Percentiles rank a stretch among this genome's conserved stretches.
Conservation (phyloP, 1,140 invertebrate genomes). For the Phymorhynchus buccinoides region DNA sequence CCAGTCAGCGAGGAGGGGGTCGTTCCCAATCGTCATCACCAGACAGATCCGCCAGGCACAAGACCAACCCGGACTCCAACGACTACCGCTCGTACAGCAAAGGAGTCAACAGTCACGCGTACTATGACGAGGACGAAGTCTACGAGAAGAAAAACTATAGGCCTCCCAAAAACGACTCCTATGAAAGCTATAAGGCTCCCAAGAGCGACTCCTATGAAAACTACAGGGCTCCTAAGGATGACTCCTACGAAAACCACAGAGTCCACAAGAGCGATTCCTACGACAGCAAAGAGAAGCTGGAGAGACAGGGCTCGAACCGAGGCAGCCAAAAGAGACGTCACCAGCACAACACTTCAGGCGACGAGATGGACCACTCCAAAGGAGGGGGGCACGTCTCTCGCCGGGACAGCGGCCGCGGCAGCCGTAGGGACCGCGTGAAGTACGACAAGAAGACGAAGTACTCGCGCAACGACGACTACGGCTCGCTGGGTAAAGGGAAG, state of each 20-base stretch:
- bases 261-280: background rate
- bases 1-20: slow-evolving; percentile 19
- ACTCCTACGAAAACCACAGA: too few species aligned
- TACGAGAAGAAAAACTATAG: slow-evolving; percentile 23
- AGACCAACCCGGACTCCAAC: background rate
- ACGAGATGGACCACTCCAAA: background rate
- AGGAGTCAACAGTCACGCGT: background rate
- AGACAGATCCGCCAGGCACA: background rate
- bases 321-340: slow-evolving; percentile 20
- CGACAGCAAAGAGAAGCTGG: background rate
- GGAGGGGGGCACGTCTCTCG: slow-evolving; percentile 19
- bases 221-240: too few species aligned
- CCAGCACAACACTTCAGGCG: background rate
- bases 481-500: slow-evolving; percentile 24
- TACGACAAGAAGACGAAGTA: slow-evolving; percentile 27
- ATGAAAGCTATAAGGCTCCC: background rate
- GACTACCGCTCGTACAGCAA: background rate
- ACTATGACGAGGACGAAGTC: background rate
- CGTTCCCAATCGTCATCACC: background rate
- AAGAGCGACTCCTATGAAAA: background rate
- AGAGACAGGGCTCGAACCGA: background rate
- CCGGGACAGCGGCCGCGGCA: slow-evolving; percentile 24
- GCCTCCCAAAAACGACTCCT: background rate
- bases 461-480: slow-evolving; percentile 25
- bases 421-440: background rate